phyloP scores from a whole-genome alignment of 1,140 invertebrate genomes.

The Megathymus violae region DNA sequence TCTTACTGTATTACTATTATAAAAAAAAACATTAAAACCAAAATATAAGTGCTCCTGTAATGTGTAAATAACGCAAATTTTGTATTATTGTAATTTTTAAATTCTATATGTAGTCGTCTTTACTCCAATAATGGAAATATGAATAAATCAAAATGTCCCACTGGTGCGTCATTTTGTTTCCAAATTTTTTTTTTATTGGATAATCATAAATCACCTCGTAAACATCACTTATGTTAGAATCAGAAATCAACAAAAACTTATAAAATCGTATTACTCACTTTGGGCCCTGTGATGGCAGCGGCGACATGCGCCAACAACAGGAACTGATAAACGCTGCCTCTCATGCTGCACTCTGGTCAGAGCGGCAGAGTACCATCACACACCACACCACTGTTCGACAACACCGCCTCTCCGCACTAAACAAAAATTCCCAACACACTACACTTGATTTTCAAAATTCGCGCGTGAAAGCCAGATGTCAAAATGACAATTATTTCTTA shows the following conservation, averaged over 20 bases:
- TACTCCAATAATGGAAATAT: too few relatives aligned
- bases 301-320: constrained; percentile 73
- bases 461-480: constrained; percentile 40
- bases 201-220: too few relatives aligned
- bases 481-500: constrained; percentile 42
- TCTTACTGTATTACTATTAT: too few relatives aligned
- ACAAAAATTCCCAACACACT: constrained; percentile 39
- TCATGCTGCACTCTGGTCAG: constrained; percentile 77
- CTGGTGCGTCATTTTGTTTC: too few relatives aligned
- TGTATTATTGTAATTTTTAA: too few relatives aligned
- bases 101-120: too few relatives aligned
- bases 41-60: too few relatives aligned
- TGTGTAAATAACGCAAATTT: too few relatives aligned
- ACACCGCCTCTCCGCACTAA: constrained; percentile 46
- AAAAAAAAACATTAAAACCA: too few relatives aligned
- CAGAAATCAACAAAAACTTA: too few relatives aligned
- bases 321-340: constrained; percentile 66
- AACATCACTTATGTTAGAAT: too few relatives aligned
- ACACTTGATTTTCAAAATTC: constrained; percentile 44
- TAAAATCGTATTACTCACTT: constrained; percentile 54
- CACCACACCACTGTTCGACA: constrained; percentile 58
- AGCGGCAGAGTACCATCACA: constrained; percentile 78
- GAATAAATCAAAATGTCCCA: too few relatives aligned
- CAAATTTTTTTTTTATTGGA: constrained; percentile 6
- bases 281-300: constrained; percentile 75